Percentiles rank a stretch among this genome's conserved stretches.
These are phyloP conservation scores for Rhincodon typus DNA, from an alignment of 2,797 vertebrate genomes.

Conservation along the genomic window DNA sequence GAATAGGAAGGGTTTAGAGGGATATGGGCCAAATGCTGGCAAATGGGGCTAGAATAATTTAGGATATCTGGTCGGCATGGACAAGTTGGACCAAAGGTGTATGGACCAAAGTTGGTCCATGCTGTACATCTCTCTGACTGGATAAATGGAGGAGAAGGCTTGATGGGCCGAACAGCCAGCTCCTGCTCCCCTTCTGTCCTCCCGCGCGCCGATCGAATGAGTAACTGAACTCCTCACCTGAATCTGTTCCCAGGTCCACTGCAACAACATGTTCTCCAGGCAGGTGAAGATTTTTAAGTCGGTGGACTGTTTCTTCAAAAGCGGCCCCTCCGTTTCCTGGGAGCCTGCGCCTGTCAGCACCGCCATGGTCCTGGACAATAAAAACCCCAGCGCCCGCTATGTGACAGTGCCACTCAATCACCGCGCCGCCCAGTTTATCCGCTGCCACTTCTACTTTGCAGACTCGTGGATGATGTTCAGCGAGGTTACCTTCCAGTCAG, in stretches of 20 bases:
- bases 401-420: constrained; percentile 67
- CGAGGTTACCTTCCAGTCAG: constrained; percentile 78
- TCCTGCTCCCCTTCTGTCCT: no score
- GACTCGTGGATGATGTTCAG: constrained; percentile 84
- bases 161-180: no score
- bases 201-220: no score
- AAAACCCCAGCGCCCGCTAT: constrained; percentile 74
- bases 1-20: no score
- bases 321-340: constrained; percentile 67
- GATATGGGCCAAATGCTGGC: no score
- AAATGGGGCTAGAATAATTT: no score
- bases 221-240: constrained; percentile 9
- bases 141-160: no score
- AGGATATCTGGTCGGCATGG: no score
- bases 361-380: constrained; percentile 63
- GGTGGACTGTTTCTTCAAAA: constrained; percentile 76
- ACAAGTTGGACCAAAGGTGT: no score
- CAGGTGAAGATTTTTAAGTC: constrained; percentile 74
- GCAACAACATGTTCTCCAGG: constrained; percentile 79
- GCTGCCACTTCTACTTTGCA: constrained; percentile 78
- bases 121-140: no score
- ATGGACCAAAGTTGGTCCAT: no score
- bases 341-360: constrained; percentile 58
- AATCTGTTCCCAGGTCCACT: constrained; percentile 67
- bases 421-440: constrained; percentile 65